A percentile compares a stretch with the other conserved stretches of the same genome.
Evolutionary conservation across 2,113 vertebrate species (phyloP).

Genomic region (Anoura caudifer): DNA sequence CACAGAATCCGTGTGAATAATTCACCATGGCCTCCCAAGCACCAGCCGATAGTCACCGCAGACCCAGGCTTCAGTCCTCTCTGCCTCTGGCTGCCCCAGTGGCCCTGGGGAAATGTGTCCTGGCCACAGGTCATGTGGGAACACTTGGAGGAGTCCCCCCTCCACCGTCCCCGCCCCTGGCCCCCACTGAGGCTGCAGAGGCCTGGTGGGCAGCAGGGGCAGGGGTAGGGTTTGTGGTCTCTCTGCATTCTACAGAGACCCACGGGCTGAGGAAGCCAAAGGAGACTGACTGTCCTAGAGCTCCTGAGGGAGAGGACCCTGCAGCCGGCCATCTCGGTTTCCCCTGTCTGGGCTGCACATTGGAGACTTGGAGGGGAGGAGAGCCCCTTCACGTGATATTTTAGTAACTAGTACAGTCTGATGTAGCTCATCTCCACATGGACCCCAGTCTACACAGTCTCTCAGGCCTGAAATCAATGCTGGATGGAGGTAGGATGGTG

Average conservation of each 20-base stretch:
- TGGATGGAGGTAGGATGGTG: background rate
- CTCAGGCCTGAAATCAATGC: background rate
- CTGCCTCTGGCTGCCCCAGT: conserved; percentile 27
- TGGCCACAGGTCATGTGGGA: background rate
- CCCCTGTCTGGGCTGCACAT: background rate
- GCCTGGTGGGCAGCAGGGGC: fast-evolving
- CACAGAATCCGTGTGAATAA: conserved; percentile 75
- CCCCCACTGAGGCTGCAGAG: background rate
- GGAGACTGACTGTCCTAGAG: background rate
- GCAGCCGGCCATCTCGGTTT: background rate
- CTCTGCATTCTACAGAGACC: background rate
- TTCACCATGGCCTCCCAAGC: conserved; percentile 72
- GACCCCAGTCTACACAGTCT: background rate
- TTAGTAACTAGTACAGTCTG: background rate
- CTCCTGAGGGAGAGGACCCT: background rate
- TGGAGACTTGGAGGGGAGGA: background rate
- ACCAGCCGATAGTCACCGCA: conserved; percentile 67
- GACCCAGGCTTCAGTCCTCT: conserved; percentile 32
- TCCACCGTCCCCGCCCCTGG: no score
- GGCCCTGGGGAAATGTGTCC: background rate
- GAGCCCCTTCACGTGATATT: background rate
- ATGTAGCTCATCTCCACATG: background rate
- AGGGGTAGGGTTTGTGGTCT: background rate
- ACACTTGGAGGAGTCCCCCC: background rate
- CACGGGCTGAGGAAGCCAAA: background rate